Conservation (phyloP, 2,113 vertebrate genomes). For the Chlamydotis undulata region DNA sequence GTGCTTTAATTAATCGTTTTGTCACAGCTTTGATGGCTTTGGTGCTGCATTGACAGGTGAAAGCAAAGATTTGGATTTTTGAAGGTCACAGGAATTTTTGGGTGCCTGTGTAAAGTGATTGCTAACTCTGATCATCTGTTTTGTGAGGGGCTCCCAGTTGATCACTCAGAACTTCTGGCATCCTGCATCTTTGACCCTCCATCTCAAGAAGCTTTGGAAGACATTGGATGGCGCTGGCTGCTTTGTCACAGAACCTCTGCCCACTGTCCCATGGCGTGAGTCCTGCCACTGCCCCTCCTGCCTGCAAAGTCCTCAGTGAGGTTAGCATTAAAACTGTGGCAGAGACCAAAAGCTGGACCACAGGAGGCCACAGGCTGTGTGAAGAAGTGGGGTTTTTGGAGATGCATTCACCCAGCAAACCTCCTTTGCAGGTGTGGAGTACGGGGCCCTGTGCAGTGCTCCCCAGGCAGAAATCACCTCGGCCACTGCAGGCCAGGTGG, state of each 20-base stretch:
- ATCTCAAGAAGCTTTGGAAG: not conserved
- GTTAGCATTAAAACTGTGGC: not conserved
- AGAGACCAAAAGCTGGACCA: not conserved
- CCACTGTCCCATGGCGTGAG: fast-evolving
- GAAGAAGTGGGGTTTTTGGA: not conserved
- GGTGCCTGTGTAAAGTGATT: not conserved
- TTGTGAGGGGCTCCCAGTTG: not conserved
- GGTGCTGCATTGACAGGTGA: not conserved
- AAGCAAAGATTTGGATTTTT: not conserved
- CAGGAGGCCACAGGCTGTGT: not conserved
- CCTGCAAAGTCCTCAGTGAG: not conserved
- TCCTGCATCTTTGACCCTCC: not conserved
- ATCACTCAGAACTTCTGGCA: not conserved
- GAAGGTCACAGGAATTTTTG: not conserved
- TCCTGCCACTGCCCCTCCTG: not conserved
- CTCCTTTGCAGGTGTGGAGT: not conserved
- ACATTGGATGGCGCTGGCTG: fast-evolving
- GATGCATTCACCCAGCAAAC: not conserved
- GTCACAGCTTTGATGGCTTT: not conserved
- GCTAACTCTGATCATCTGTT: not conserved
- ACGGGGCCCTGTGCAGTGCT: not conserved
- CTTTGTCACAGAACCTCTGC: not conserved
- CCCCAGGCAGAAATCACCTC: not conserved
- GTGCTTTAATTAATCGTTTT: not conserved
- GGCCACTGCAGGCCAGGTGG: not conserved